These are phyloP conservation scores for Phalacrocorax brasilianus DNA, from an alignment of 2,113 vertebrate species.

Conservation along the genomic window DNA sequence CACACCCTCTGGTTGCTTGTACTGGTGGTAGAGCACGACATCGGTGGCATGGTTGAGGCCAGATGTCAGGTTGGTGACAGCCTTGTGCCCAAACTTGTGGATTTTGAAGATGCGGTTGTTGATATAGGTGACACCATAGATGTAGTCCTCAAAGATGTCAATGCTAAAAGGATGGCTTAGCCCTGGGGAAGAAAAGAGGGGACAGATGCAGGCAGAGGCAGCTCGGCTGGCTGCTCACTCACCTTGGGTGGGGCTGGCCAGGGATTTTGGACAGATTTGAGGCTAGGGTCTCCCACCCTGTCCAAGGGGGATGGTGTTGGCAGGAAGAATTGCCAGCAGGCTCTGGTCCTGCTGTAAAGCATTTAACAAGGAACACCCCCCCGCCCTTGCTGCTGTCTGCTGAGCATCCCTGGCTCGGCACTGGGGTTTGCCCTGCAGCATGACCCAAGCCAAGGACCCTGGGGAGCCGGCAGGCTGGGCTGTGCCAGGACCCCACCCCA, in stretches of 20 bases:
- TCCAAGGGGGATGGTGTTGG: fast-evolving
- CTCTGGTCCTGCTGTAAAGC: not conserved
- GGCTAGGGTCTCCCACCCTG: not conserved
- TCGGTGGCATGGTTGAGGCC: constrained; percentile 95
- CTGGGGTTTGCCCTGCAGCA: not conserved
- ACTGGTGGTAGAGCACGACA: constrained; percentile 92
- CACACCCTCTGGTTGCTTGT: constrained; percentile 94
- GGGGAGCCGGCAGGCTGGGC: not conserved
- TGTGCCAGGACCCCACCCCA: not conserved
- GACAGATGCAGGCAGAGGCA: not conserved
- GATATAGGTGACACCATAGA: constrained; percentile 95
- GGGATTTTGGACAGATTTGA: not conserved
- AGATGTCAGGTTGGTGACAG: constrained; percentile 87
- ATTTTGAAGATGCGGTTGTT: constrained; percentile 96
- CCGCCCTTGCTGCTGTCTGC: fast-evolving
- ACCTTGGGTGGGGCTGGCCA: too few relatives aligned
- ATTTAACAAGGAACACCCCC: fast-evolving
- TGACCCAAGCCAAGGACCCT: not conserved
- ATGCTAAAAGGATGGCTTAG: constrained; percentile 96
- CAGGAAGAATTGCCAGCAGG: not conserved
- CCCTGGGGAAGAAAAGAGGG: constrained; percentile 62
- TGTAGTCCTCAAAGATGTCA: constrained; percentile 96
- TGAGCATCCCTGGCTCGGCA: not conserved
- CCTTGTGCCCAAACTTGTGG: constrained; percentile 92
- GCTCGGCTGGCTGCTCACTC: not conserved